phyloP scores from a whole-genome alignment of 2,797 vertebrate species.

The Chaetodon trifasciatus region DNA sequence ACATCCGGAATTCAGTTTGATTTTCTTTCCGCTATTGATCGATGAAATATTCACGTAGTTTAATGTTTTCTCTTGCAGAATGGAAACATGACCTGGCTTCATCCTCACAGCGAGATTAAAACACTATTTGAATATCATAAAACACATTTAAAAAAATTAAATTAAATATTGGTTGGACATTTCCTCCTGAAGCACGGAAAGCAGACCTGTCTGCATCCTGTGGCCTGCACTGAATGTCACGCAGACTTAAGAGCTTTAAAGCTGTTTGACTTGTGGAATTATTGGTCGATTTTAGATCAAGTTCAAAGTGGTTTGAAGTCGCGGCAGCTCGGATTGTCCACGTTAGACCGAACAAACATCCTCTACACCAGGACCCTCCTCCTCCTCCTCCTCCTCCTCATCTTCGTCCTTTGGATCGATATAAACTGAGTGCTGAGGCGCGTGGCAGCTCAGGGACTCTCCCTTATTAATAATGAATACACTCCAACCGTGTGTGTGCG shows the following conservation, averaged over 20 bases:
- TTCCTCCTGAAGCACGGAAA: background rate
- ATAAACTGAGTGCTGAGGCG: slow-evolving; percentile 61
- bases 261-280: background rate
- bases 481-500: slow-evolving; percentile 15
- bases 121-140: background rate
- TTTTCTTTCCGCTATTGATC: background rate
- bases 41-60: too few relatives aligned
- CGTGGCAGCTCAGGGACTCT: slow-evolving; percentile 64
- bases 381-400: slow-evolving; percentile 23
- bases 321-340: background rate
- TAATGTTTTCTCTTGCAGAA: background rate
- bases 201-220: background rate
- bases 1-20: too few relatives aligned
- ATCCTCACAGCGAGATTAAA: background rate
- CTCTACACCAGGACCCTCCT: background rate
- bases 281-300: background rate
- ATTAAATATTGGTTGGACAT: too few relatives aligned
- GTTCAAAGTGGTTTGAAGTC: background rate
- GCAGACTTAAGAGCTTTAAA: too few relatives aligned
- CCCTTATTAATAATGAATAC: slow-evolving; percentile 80
- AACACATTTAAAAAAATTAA: background rate
- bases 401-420: slow-evolving; percentile 54
- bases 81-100: background rate
- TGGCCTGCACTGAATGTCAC: background rate
- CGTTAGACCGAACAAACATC: slow-evolving; percentile 18